Evolutionary conservation across 2,797 vertebrate genomes (phyloP).

Genomic region (Salmo trutta): DNA sequence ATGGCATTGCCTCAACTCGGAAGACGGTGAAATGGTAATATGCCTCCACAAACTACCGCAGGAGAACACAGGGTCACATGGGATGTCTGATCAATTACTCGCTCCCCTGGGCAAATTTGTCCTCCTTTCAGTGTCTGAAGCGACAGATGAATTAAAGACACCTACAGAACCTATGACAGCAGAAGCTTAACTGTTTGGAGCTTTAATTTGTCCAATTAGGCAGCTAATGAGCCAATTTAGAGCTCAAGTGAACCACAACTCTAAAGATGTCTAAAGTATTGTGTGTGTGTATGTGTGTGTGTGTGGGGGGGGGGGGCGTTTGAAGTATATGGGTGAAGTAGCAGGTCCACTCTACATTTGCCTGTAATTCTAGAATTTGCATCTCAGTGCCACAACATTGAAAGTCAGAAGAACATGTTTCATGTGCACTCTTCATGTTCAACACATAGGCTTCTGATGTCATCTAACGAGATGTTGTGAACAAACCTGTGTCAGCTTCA

Average conservation of each 20-base stretch:
- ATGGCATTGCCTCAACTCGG: neutral
- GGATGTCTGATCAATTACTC: conserved; percentile 69
- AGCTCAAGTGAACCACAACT: conserved; percentile 74
- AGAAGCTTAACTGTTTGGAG: conserved; percentile 63
- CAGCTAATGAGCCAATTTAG: conserved; percentile 75
- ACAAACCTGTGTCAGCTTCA: neutral
- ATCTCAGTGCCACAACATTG: neutral
- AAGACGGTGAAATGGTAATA: neutral
- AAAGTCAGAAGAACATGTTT: neutral
- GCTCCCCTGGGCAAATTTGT: conserved; percentile 76
- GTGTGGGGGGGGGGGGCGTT: neutral
- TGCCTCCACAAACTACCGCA: neutral
- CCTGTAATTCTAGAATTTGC: neutral
- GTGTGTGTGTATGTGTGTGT: neutral
- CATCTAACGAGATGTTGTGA: neutral
- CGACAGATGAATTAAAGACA: conserved; percentile 73
- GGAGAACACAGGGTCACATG: conserved; percentile 10
- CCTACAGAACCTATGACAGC: conserved; percentile 69
- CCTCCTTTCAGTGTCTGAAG: conserved; percentile 65
- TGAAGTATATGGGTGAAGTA: neutral
- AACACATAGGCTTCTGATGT: neutral
- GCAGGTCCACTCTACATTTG: neutral
- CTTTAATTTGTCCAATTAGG: conserved; percentile 79
- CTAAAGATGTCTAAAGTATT: conserved; percentile 44
- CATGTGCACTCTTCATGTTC: neutral